These are phyloP conservation scores for Chesias legatella DNA, from an alignment of 2,888 invertebrate species.

Conservation along the genomic window DNA sequence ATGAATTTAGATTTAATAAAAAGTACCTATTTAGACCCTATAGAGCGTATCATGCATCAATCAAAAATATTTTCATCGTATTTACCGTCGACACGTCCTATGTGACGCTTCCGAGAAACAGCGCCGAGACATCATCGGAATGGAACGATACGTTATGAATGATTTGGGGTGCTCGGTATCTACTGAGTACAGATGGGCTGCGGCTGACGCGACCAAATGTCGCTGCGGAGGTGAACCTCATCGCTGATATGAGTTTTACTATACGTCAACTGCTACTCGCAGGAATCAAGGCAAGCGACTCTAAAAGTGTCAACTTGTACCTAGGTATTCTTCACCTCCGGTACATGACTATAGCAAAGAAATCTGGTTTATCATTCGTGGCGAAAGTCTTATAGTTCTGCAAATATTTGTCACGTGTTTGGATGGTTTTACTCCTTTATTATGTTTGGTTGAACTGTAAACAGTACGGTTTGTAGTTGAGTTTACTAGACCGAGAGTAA, in stretches of 20 bases:
- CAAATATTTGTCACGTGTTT: too few species aligned
- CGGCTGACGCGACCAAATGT: not conserved
- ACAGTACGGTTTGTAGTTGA: too few species aligned
- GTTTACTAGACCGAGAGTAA: too few species aligned
- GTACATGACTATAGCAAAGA: too few species aligned
- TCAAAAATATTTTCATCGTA: constrained; percentile 11
- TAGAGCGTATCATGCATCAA: constrained; percentile 14
- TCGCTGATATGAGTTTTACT: constrained; percentile 15
- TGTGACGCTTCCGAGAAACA: constrained; percentile 16
- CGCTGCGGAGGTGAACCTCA: constrained; percentile 9
- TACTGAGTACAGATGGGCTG: not conserved
- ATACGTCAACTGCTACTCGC: constrained; percentile 9
- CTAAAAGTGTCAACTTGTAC: too few species aligned
- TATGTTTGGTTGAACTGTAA: too few species aligned
- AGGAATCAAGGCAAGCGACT: too few species aligned
- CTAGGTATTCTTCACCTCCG: too few species aligned
- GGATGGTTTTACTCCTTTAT: too few species aligned
- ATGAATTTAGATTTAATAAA: too few species aligned
- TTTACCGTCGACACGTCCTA: not conserved
- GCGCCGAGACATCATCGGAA: constrained; percentile 8
- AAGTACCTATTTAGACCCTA: not conserved
- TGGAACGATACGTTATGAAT: constrained; percentile 20
- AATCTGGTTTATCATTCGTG: too few species aligned
- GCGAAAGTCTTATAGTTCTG: too few species aligned
- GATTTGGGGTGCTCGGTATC: not conserved